phyloP scores from a whole-genome alignment of 2,888 invertebrate genomes.

The Alviniconcha strummeri region DNA sequence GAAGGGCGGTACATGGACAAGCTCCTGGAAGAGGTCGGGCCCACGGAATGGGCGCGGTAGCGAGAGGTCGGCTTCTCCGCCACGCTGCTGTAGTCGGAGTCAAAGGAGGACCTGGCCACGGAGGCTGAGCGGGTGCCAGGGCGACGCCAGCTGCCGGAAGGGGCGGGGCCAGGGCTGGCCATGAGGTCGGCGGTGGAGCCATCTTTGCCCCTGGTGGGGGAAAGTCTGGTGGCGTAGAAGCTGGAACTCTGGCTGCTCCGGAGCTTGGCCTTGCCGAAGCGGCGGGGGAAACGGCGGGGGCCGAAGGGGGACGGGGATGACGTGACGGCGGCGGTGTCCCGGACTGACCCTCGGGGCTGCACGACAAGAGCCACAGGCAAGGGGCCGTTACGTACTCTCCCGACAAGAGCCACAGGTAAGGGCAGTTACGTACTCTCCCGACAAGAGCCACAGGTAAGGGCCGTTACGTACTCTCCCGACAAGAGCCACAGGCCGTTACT shows the following conservation, averaged over 20 bases:
- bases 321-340: conserved; percentile 16
- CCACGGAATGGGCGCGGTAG: conserved; percentile 12
- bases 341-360: conserved; percentile 19
- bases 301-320: conserved; percentile 12
- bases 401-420: no score
- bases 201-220: background rate
- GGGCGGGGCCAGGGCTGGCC: conserved; percentile 23
- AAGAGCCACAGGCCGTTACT: no score
- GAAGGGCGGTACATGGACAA: background rate
- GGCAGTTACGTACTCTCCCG: no score
- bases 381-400: no score
- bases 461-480: no score
- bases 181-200: conserved; percentile 21
- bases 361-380: conserved; percentile 11
- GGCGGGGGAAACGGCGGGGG: conserved; percentile 14
- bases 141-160: conserved; percentile 9
- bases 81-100: background rate
- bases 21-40: background rate
- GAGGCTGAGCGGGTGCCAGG: conserved; percentile 1
- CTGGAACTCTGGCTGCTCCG: conserved; percentile 3
- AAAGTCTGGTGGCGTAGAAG: background rate
- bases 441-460: no score
- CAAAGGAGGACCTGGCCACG: background rate
- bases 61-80: background rate
- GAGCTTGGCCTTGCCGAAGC: conserved; percentile 22